Conservation (phyloP, 2,113 vertebrate genomes). For the Acrocephalus kingi region DNA sequence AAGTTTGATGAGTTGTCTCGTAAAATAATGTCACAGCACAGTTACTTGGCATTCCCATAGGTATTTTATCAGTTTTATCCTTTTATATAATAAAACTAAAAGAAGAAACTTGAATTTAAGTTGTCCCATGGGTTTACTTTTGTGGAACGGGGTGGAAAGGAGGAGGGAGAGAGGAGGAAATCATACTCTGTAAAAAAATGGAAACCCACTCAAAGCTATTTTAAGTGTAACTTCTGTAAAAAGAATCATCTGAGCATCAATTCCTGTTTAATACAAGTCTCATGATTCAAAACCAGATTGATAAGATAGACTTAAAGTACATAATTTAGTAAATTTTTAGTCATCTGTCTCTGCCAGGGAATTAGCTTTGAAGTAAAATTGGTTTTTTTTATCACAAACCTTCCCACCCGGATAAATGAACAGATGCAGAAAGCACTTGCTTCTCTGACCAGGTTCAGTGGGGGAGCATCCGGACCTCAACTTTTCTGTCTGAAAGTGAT, state of each 20-base stretch:
- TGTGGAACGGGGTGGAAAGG: background rate
- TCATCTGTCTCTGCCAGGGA: background rate
- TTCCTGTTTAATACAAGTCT: background rate
- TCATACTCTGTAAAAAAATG: slow-evolving; percentile 13
- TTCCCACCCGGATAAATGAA: background rate
- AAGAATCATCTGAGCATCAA: background rate
- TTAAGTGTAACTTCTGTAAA: slow-evolving; percentile 30
- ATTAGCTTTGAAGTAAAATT: background rate
- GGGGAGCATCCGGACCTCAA: background rate
- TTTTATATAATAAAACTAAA: slow-evolving; percentile 4
- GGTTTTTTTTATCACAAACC: background rate
- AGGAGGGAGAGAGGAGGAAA: slow-evolving; percentile 14
- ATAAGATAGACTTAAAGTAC: background rate
- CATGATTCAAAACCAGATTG: background rate
- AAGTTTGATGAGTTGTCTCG: background rate
- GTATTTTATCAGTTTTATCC: background rate
- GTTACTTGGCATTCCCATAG: background rate
- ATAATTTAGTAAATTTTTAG: background rate
- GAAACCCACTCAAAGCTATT: slow-evolving; percentile 40
- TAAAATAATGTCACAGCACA: slow-evolving; percentile 31
- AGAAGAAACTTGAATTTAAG: background rate
- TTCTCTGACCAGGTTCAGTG: background rate
- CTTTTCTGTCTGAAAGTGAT: background rate
- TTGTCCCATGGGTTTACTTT: slow-evolving; percentile 23
- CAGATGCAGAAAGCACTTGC: background rate